These are phyloP conservation scores for Trissoscelio sp. DNA, from an alignment of 2,888 invertebrate genomes.

Conservation along the genomic window DNA sequence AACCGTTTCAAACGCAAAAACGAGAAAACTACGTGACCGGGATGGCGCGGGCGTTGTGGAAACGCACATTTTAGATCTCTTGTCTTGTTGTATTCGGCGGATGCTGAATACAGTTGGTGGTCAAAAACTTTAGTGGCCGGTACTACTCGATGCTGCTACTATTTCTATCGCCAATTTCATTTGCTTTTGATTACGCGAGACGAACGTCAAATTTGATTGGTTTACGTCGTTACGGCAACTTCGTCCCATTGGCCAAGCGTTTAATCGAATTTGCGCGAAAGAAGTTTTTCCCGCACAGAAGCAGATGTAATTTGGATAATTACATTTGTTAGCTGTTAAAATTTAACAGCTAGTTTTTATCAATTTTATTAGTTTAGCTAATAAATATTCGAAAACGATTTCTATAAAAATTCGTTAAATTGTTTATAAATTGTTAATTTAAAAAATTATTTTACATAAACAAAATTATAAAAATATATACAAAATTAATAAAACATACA, in stretches of 20 bases:
- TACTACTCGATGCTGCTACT: conserved; percentile 6
- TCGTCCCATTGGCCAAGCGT: not conserved
- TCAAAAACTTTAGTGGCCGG: conserved; percentile 16
- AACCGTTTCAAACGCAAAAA: too few relatives aligned
- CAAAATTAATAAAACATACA: too few relatives aligned
- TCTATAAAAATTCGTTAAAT: too few relatives aligned
- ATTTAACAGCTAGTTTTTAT: not conserved
- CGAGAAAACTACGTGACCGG: too few relatives aligned
- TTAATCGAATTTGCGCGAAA: conserved; percentile 1
- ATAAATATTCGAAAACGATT: too few relatives aligned
- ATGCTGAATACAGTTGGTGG: not conserved
- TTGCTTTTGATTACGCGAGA: conserved; percentile 31
- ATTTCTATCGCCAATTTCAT: conserved; percentile 21
- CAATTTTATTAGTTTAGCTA: too few relatives aligned
- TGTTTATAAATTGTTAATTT: too few relatives aligned
- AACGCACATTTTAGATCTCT: conserved; percentile 36
- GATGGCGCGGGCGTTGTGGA: not conserved
- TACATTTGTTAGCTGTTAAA: too few relatives aligned
- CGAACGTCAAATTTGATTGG: conserved; percentile 4
- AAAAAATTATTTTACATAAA: too few relatives aligned
- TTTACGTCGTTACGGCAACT: conserved; percentile 4
- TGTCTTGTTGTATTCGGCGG: conserved; percentile 25
- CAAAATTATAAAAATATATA: too few relatives aligned
- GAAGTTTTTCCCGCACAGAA: not conserved
- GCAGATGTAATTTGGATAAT: too few relatives aligned